Evolutionary conservation across 2,888 invertebrate species (phyloP).

Genomic region (Syrista parreyssii): DNA sequence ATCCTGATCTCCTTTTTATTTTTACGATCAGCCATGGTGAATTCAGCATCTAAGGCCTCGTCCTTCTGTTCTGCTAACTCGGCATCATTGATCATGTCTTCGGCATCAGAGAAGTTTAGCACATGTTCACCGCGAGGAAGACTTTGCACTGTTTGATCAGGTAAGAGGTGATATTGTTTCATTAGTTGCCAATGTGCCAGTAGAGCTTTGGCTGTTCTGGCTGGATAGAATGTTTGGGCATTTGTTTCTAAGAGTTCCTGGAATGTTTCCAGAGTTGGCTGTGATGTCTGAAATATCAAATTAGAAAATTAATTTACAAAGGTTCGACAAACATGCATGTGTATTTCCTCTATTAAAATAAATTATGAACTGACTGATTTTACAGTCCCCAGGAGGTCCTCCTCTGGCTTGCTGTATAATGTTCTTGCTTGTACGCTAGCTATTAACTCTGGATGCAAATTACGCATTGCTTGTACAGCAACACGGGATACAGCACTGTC

Average conservation of each 20-base stretch:
- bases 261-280: constrained; percentile 82
- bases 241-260: constrained; percentile 87
- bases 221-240: constrained; percentile 86
- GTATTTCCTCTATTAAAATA: not conserved
- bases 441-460: constrained; percentile 91
- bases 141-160: constrained; percentile 85
- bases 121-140: constrained; percentile 73
- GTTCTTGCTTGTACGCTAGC: constrained; percentile 89
- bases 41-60: constrained; percentile 83
- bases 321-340: not conserved
- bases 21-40: constrained; percentile 78
- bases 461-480: constrained; percentile 92
- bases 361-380: constrained; percentile 73
- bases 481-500: constrained; percentile 94
- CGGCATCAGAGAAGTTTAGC: constrained; percentile 89
- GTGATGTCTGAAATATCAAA: constrained; percentile 70
- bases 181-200: constrained; percentile 92
- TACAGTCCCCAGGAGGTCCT: constrained; percentile 84
- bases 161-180: constrained; percentile 90
- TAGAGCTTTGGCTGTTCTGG: constrained; percentile 87
- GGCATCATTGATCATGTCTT: constrained; percentile 86
- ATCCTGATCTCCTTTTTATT: constrained; percentile 89
- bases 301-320: not conserved
- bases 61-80: constrained; percentile 86
- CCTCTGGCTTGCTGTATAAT: constrained; percentile 90